Base-by-base conservation (phyloP, 2,113 vertebrate species). In the Paralichthys olivaceus region DNA sequence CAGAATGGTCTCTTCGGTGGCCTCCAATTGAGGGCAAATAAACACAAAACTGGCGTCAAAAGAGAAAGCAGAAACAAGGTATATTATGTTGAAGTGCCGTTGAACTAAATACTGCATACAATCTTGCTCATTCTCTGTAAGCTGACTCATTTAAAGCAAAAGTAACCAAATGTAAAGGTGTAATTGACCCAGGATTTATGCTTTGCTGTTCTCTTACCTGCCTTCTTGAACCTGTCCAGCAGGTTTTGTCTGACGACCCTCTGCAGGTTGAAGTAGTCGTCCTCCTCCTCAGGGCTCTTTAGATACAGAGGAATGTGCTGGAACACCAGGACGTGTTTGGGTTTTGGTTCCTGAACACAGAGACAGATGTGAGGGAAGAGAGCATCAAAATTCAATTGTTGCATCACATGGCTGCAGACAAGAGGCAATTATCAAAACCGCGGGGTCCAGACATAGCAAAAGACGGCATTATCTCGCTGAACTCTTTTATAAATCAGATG, bases 291-390 rank as follows among this genome's bases (percentile, higher is more conserved):
- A 0, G 96, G 93, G 1, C 80, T 89, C 53, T 80, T 87, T 9
- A 97, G 83, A 80, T 97, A 99, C 7, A 98, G 93, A 0, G 97
- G 98, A 79, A 99, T 97, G 90, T 99, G 98, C 91, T 99, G 98
- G 89, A 99, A 98, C 63, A 99, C 91, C 34, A 99, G 51, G 7
- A 96, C 63, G 4, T 98, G 96, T 61, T 90, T 90, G 58, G 83
- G 95, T 83, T 94, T 96, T n/a, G 83, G 55, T 56, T 80, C 23
- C 29, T 90, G 70, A 47, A 45, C 4, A 29, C 37, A 75, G 20
- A 86, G 29, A 75, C 23, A 53, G 51, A 53, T n/a, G 22, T 5
- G 26, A 65, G 8, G 5, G 4, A 29, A 23, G n/a, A 8, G 69
- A 28, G 29, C 1, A 40, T 51, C 20, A 56, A 54, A 70, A 76